These are phyloP conservation scores for Anoplolepis gracilipes DNA, from an alignment of 1,140 invertebrate genomes.

Conservation along the genomic window DNA sequence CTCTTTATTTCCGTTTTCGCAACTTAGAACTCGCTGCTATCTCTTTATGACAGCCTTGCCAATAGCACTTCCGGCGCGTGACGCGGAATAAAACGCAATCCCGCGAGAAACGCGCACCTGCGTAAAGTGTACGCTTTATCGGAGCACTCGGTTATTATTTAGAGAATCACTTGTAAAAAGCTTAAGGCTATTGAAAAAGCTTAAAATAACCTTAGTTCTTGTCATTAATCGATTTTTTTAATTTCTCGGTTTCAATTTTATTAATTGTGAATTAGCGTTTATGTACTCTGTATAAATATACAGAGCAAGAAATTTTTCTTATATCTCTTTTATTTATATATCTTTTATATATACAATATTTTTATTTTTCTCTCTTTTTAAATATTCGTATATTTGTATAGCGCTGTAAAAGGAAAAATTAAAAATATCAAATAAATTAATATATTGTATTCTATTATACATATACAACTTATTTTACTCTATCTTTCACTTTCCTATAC, in stretches of 20 bases:
- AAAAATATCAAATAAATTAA: not conserved
- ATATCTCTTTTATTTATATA: not conserved
- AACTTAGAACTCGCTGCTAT: slow-evolving; percentile 29
- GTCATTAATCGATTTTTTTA: not conserved
- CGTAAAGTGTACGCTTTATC: not conserved
- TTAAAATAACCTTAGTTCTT: not conserved
- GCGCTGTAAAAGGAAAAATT: not conserved
- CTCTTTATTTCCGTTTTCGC: slow-evolving; percentile 53
- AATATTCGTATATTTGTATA: not conserved
- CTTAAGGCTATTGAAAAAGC: not conserved
- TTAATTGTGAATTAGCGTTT: not conserved
- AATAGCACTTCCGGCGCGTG: slow-evolving; percentile 11
- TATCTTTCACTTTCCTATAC: not conserved
- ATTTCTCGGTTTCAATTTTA: no score
- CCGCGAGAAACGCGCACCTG: not conserved
- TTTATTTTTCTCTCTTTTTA: not conserved
- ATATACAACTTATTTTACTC: not conserved
- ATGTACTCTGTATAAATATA: no score
- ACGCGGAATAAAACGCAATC: slow-evolving; percentile 51
- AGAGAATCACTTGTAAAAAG: not conserved
- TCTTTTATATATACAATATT: not conserved
- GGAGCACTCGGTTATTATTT: not conserved
- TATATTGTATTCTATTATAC: not conserved
- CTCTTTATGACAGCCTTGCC: slow-evolving; percentile 42
- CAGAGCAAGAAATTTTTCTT: not conserved